These are phyloP conservation scores for Elgonia sp. DNA, from an alignment of 2,888 invertebrate genomes.

Conservation along the genomic window DNA sequence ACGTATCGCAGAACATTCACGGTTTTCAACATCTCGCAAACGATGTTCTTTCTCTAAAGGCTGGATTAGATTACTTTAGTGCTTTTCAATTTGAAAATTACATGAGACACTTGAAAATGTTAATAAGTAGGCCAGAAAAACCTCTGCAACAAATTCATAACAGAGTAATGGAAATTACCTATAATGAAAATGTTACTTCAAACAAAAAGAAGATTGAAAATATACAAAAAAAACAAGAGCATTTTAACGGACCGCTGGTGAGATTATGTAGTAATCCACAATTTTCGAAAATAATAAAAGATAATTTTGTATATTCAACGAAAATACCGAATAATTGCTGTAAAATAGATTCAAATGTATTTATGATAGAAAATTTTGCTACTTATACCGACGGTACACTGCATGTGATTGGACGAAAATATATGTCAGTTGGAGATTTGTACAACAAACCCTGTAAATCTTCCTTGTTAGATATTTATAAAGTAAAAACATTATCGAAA, in stretches of 20 bases:
- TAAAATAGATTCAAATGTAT: not conserved
- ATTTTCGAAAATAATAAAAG: not conserved
- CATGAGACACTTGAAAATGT: conserved; percentile 47
- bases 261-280: conserved; percentile 7
- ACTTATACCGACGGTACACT: not conserved
- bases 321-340: conserved; percentile 37
- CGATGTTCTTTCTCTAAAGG: conserved; percentile 32
- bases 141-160: conserved; percentile 49
- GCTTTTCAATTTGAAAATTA: conserved; percentile 65
- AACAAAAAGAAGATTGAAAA: too few relatives aligned
- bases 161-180: too few relatives aligned
- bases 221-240: too few relatives aligned
- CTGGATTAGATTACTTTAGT: conserved; percentile 52
- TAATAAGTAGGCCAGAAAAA: conserved; percentile 54
- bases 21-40: conserved; percentile 54
- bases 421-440: not conserved
- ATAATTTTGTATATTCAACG: not conserved
- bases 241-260: not conserved
- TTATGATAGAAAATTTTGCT: conserved; percentile 29
- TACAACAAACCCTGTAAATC: conserved; percentile 2
- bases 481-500: not conserved
- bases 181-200: too few relatives aligned
- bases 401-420: conserved; percentile 2
- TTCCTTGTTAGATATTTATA: not conserved
- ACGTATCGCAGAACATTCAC: conserved; percentile 58